A percentile compares a stretch with the other conserved stretches of the same genome.
These are phyloP conservation scores for Cerceris ruficornis DNA, from an alignment of 2,888 invertebrate genomes.

Conservation along the genomic window DNA sequence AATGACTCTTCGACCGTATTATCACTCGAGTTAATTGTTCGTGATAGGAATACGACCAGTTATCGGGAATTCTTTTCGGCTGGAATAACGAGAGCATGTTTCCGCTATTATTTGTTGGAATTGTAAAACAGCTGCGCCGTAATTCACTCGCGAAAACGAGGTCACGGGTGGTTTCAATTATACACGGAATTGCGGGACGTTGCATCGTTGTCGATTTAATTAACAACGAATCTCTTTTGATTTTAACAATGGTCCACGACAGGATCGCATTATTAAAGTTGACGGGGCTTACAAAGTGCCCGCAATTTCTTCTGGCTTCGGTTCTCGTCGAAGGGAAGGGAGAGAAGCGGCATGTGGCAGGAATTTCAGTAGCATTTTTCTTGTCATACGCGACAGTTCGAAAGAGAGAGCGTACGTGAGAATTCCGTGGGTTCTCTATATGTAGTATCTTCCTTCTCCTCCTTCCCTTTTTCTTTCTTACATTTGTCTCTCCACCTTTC, in stretches of 20 bases:
- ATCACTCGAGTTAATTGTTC: neutral
- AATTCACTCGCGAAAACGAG: neutral
- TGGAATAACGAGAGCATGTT: no score
- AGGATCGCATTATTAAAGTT: no score
- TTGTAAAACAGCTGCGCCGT: no score
- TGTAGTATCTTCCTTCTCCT: slow-evolving; percentile 17
- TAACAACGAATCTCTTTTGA: no score
- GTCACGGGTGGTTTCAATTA: neutral
- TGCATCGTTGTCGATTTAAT: neutral
- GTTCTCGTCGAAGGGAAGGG: neutral
- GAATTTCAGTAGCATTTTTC: slow-evolving; percentile 30
- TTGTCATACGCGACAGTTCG: slow-evolving; percentile 24
- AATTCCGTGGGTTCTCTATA: slow-evolving; percentile 31
- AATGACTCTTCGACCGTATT: neutral
- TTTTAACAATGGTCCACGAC: no score
- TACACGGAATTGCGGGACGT: neutral
- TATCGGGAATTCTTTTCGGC: neutral
- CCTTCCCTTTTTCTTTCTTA: neutral
- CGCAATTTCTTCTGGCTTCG: neutral
- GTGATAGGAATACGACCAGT: neutral
- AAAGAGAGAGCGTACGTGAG: slow-evolving; percentile 17
- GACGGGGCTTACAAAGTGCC: neutral
- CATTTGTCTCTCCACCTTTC: slow-evolving; percentile 21
- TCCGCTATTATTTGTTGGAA: no score
- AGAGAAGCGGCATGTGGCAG: slow-evolving; percentile 3